Base-by-base conservation (phyloP, 2,888 invertebrate genomes). In the Pyralis farinalis region DNA sequence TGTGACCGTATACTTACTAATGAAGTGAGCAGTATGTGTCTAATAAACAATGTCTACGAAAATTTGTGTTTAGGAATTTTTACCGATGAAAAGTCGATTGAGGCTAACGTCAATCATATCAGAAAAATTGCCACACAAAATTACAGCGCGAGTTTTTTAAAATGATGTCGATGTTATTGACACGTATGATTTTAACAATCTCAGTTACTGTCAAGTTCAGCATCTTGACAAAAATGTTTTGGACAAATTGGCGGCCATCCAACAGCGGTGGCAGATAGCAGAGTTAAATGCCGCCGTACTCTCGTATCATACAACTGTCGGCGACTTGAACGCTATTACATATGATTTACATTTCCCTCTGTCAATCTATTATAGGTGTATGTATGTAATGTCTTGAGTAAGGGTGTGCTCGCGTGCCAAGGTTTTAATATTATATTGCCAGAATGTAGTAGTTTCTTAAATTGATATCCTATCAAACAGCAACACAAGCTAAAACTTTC, bases 161-260 rank as follows among this genome's bases (percentile, higher is more conserved):
- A 3, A 3, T 16, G 16, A 16, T 16, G 4, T 2, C 4, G 4
- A 16, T 16, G 4, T 16, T 16, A 16, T 12, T 7, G 12, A 12
- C 31, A 3, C 34, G 31, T 4, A 16, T 4, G 4, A 16, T 16
- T 16, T 16, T 29, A 33, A 9, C 5, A 12, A 12, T 36, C 25
- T 31, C 38, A 35, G 42, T 40, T 27, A 34, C 31, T 16, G 38
- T 38, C 7, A 32, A 37, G 43, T 47, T 49, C 46, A 56, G 50
- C 54, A 52, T 54, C 44, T 60, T 68, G 50, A 63, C 54, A 51
- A 63, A 61, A 70, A 64, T 65, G 60, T 63, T 68, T 73, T 67
- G 62, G 63, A 67, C 67, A 75, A 69, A 68, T 76, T 84, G 84
- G 85, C 79, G 36, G 16, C 41, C 43, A 44, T 77, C 84, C 85